These are phyloP conservation scores for Dermochelys coriacea DNA, from an alignment of 2,797 vertebrate species.

Conservation along the genomic window DNA sequence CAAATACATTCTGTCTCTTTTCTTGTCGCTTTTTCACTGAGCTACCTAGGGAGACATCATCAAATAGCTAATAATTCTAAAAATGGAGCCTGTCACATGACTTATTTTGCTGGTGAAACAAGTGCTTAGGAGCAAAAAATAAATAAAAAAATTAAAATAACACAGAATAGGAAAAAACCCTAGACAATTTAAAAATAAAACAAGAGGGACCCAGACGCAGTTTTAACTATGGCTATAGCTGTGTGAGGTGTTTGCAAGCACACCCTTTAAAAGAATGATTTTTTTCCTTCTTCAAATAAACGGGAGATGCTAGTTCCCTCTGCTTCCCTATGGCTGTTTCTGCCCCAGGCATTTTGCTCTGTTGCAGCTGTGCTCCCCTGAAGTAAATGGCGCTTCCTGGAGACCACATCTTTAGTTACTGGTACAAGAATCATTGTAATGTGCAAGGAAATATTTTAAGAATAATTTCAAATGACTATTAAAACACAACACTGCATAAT, in stretches of 20 bases:
- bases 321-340: conserved; percentile 45
- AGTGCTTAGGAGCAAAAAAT: conserved; percentile 43
- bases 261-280: conserved; percentile 8
- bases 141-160: neutral
- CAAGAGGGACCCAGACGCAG: neutral
- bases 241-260: conserved; percentile 41
- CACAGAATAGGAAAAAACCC: conserved; percentile 31
- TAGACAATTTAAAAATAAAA: conserved; percentile 16
- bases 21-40: conserved; percentile 54
- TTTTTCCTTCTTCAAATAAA: conserved; percentile 42
- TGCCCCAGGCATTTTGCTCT: conserved; percentile 70
- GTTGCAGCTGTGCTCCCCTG: conserved; percentile 70
- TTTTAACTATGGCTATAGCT: conserved; percentile 25
- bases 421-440: conserved; percentile 50
- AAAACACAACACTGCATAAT: conserved; percentile 55
- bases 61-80: conserved; percentile 66
- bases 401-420: conserved; percentile 70
- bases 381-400: conserved; percentile 70
- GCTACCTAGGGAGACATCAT: conserved; percentile 26
- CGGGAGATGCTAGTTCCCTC: conserved; percentile 51
- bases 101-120: conserved; percentile 42
- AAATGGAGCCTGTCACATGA: conserved; percentile 44
- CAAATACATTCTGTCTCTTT: conserved; percentile 54
- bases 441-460: conserved; percentile 55
- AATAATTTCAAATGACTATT: conserved; percentile 65